Evolutionary conservation across 2,888 invertebrate genomes (phyloP).

Genomic region (Athalia circularis): DNA sequence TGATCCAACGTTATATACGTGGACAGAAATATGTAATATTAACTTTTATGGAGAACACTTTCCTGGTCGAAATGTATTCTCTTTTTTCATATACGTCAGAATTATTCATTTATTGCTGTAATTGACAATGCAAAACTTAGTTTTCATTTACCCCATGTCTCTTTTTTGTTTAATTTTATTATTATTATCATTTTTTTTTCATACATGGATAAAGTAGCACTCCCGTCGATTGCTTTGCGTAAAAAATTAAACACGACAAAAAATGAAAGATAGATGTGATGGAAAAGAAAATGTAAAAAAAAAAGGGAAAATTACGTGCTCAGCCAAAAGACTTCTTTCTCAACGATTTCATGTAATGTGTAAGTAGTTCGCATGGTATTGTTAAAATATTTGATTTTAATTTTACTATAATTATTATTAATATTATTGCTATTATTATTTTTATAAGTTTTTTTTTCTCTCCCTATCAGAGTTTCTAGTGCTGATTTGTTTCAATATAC

Average conservation of each 20-base stretch:
- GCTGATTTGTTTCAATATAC: conserved; percentile 34
- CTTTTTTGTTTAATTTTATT: conserved; percentile 1
- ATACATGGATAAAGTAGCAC: conserved; percentile 1
- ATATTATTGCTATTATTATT: conserved; percentile 10
- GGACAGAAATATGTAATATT: conserved; percentile 27
- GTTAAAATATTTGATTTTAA: background rate
- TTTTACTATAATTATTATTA: background rate
- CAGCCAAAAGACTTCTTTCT: conserved; percentile 21
- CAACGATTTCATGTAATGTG: conserved; percentile 21
- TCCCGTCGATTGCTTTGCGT: conserved; percentile 29
- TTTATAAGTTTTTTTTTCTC: background rate
- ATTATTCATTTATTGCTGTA: conserved; percentile 17
- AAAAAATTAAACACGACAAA: background rate
- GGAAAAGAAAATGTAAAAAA: background rate
- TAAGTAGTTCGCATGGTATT: background rate
- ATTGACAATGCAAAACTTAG: conserved; percentile 30
- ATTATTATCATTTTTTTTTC: background rate
- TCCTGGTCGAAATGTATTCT: conserved; percentile 18
- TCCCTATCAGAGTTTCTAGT: conserved; percentile 22
- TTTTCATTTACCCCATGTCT: conserved; percentile 33
- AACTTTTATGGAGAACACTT: conserved; percentile 19
- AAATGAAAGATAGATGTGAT: background rate
- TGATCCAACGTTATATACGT: conserved; percentile 1
- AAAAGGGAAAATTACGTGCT: conserved; percentile 15
- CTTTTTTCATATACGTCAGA: background rate